Conservation (phyloP, 2,113 vertebrate species). For the Clarias gariepinus region DNA sequence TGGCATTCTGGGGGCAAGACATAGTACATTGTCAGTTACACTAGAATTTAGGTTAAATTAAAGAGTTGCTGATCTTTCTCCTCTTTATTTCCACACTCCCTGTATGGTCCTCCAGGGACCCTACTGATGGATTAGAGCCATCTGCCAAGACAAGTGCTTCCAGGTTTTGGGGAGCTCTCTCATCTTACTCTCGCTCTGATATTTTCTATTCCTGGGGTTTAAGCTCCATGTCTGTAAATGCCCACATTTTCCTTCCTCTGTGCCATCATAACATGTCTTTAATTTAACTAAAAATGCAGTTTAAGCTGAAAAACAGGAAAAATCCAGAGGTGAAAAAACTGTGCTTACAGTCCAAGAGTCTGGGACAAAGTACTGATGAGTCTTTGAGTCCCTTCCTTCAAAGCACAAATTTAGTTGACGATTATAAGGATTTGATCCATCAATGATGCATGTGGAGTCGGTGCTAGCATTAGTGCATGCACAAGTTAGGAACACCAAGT, state of each 20-base stretch:
- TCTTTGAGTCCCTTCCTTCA: neutral
- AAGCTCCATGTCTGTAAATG: neutral
- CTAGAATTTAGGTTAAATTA: slow-evolving; percentile 35
- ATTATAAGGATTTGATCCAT: neutral
- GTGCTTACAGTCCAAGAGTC: neutral
- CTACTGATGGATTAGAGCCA: slow-evolving; percentile 33
- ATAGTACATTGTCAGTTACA: neutral
- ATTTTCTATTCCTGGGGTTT: neutral
- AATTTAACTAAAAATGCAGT: neutral
- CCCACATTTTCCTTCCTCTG: neutral
- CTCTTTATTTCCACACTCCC: slow-evolving; percentile 12
- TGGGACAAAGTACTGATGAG: neutral
- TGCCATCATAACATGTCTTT: neutral
- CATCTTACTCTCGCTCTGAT: neutral
- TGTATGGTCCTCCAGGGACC: slow-evolving; percentile 22
- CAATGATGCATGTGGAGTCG: neutral
- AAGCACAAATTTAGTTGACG: neutral
- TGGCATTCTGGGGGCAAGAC: slow-evolving; percentile 14
- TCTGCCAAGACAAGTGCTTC: slow-evolving; percentile 31
- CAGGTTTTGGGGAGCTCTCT: slow-evolving; percentile 16
- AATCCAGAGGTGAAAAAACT: neutral
- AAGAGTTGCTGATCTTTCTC: slow-evolving; percentile 26
- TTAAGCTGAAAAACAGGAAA: neutral
- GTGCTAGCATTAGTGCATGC: neutral
- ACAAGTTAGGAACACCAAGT: neutral